A percentile compares a stretch with the other conserved stretches of the same genome.
These are phyloP conservation scores for Nothobranchius furzeri DNA, from an alignment of 2,113 vertebrate genomes.

Conservation along the genomic window DNA sequence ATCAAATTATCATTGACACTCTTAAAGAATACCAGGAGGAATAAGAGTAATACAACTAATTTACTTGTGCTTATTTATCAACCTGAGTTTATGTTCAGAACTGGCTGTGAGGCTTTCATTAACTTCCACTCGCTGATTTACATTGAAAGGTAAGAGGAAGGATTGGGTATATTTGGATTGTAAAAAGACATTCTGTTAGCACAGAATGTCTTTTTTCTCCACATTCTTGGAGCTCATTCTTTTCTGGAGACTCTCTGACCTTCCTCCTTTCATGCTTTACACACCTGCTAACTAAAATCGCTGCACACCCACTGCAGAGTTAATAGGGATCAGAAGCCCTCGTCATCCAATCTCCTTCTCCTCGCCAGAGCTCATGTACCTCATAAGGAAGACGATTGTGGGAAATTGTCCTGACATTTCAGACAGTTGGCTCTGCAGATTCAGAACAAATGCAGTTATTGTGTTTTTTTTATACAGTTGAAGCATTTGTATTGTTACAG, in stretches of 20 bases:
- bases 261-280: constrained; percentile 29
- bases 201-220: neutral
- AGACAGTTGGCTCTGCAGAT: constrained; percentile 27
- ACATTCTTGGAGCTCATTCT: neutral
- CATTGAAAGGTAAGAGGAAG: too few species aligned
- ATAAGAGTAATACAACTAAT: too few species aligned
- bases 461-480: neutral
- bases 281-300: constrained; percentile 21
- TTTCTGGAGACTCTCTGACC: constrained; percentile 29
- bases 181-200: neutral
- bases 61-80: too few species aligned
- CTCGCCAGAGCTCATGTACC: constrained; percentile 3
- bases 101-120: too few species aligned
- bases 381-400: constrained; percentile 11
- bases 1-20: too few species aligned
- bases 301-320: constrained; percentile 6
- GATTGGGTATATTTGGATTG: neutral
- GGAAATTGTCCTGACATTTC: constrained; percentile 29
- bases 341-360: constrained; percentile 1
- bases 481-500: too few species aligned
- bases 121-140: too few species aligned
- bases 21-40: too few species aligned
- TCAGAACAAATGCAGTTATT: constrained; percentile 2
- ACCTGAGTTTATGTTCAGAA: too few species aligned
- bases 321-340: constrained; percentile 50